Base-by-base conservation (phyloP, 2,888 invertebrate species). In the Leucoma salicis region DNA sequence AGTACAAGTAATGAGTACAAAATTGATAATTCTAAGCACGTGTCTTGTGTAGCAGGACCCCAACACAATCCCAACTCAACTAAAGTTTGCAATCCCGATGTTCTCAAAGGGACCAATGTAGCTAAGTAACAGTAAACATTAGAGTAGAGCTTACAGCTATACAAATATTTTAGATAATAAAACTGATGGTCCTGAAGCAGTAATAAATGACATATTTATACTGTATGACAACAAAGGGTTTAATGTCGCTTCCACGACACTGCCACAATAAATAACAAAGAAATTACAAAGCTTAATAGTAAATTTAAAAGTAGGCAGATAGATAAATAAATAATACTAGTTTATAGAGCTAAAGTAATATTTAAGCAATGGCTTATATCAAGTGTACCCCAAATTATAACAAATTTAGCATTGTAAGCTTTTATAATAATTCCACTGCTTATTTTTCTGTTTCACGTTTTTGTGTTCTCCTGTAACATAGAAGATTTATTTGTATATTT, bases 1-100 rank as follows among this genome's bases (percentile, higher is more conserved):
- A 88, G 88, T 88, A 88, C 88, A 88, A 88, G 88, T 88, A 88
- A 87, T 85, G 74, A 84, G 79, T 86, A 80, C 73, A 85, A 71
- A 81, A 78, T 82, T 85, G 78, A 78, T 85, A 77, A 78, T 75
- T 76, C 70, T 78, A 76, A 75, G 87, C 87, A 87, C 87, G 86
- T 84, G 87, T 83, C 83, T 84, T 86, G 84, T 81, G 75, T 87
- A 87, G 84, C 74, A 66, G 78, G 83, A 83, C 73, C 81, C 78
- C 74, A 68, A 76, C 78, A 80, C 79, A 66, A 70, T 71, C 80
- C 79, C 73, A 74, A 79, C 80, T 78, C 76, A 73, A 58, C 61
- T 61, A 56, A 57, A 53, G 64, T 57, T 65, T 53, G 57, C 51
- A 52, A 73, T 77, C 77, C 80, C 69, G 61, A 67, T 68, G 80